Conservation (phyloP, 2,888 invertebrate genomes). For the Chloroclystis v-ata region DNA sequence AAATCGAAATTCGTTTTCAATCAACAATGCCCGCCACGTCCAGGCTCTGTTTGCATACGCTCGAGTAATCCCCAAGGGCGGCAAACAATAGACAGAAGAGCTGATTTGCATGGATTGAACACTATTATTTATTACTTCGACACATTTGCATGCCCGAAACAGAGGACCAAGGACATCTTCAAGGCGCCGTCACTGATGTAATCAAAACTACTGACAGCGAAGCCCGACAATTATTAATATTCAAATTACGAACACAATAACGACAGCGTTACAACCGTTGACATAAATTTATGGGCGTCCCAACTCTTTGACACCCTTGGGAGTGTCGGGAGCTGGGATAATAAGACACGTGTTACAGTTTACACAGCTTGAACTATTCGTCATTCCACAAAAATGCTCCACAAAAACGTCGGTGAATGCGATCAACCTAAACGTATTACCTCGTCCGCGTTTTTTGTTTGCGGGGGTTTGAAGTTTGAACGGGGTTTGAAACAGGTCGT, state of each 20-base stretch:
- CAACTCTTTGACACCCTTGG: slow-evolving; percentile 45
- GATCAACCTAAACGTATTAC: slow-evolving; percentile 38
- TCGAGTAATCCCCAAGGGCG: slow-evolving; percentile 67
- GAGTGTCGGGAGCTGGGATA: slow-evolving; percentile 33
- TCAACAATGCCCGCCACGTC: slow-evolving; percentile 62
- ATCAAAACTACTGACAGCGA: slow-evolving; percentile 42
- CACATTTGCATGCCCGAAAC: slow-evolving; percentile 70
- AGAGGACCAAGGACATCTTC: slow-evolving; percentile 50
- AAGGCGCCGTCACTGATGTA: slow-evolving; percentile 61
- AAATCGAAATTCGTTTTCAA: slow-evolving; percentile 60
- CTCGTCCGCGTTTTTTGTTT: slow-evolving; percentile 32
- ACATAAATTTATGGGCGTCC: slow-evolving; percentile 52
- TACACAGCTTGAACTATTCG: slow-evolving; percentile 50
- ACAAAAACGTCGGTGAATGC: slow-evolving; percentile 46
- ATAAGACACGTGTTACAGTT: slow-evolving; percentile 59
- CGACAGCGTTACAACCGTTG: slow-evolving; percentile 51
- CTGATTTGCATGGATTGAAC: slow-evolving; percentile 61
- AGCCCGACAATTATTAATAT: slow-evolving; percentile 48
- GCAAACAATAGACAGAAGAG: slow-evolving; percentile 67
- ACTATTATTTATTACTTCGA: slow-evolving; percentile 52
- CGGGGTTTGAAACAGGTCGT: slow-evolving; percentile 33
- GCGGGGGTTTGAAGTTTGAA: slow-evolving; percentile 30
- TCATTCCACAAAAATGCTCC: slow-evolving; percentile 37
- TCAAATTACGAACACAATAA: slow-evolving; percentile 57
- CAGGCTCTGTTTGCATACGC: slow-evolving; percentile 33